Percentiles rank a stretch among this genome's conserved stretches.
Evolutionary conservation across 1,140 invertebrate genomes (phyloP).

Genomic region (Cotesia glomerata): DNA sequence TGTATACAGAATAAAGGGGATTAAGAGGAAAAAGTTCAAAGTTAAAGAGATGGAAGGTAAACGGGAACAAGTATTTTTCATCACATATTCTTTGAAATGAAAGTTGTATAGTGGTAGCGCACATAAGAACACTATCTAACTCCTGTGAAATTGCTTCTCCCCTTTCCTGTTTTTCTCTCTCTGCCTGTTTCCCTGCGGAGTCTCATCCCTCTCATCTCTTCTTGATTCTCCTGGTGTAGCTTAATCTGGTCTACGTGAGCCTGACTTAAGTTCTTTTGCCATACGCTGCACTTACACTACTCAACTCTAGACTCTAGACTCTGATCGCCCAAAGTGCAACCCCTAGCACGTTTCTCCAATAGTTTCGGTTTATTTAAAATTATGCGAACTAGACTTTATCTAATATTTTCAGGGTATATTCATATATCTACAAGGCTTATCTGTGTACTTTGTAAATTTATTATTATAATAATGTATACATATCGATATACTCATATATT

Average conservation of each 20-base stretch:
- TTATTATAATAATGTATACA: neutral
- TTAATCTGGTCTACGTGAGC: conserved; percentile 20
- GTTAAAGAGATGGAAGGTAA: neutral
- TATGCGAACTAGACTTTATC: conserved; percentile 17
- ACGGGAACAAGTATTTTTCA: neutral
- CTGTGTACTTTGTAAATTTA: neutral
- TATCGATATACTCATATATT: neutral
- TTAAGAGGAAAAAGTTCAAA: too few relatives aligned
- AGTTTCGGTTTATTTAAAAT: conserved; percentile 25
- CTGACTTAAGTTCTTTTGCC: neutral
- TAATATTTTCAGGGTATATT: neutral
- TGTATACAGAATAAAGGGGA: too few relatives aligned
- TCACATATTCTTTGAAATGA: neutral
- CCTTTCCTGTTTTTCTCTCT: neutral
- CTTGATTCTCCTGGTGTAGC: neutral
- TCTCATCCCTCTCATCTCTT: neutral
- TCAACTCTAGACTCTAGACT: too few relatives aligned
- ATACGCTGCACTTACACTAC: neutral
- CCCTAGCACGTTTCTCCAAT: conserved; percentile 16
- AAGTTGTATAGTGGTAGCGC: neutral
- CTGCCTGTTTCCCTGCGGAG: neutral
- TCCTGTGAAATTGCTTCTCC: neutral
- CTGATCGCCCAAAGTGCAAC: conserved; percentile 17
- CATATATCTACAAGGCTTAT: neutral
- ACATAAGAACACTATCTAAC: neutral